These are phyloP conservation scores for Labeo catla DNA, from an alignment of 2,113 vertebrate species.

Conservation along the genomic window DNA sequence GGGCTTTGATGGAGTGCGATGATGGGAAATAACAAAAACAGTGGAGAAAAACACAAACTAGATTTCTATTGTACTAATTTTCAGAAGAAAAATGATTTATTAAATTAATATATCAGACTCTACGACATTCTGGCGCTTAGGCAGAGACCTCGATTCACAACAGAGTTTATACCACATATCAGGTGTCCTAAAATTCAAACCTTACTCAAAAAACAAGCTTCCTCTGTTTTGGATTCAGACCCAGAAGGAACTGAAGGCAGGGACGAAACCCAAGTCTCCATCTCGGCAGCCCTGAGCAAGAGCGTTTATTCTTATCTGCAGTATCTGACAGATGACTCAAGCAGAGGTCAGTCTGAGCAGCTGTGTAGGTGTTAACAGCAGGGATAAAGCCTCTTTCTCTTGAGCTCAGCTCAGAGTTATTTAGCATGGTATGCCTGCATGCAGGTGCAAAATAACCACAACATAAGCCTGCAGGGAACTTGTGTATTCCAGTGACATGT, in stretches of 20 bases:
- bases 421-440: conserved; percentile 16
- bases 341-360: conserved; percentile 25
- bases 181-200: neutral
- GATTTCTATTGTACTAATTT: neutral
- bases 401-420: neutral
- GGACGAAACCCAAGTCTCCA: conserved; percentile 4
- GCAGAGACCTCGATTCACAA: neutral
- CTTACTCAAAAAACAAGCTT: neutral
- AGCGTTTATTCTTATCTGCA: conserved; percentile 8
- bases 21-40: neutral
- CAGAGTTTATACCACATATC: neutral
- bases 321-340: conserved; percentile 29
- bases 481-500: neutral
- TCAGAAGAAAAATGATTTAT: neutral
- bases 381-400: conserved; percentile 24
- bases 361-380: conserved; percentile 40
- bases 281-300: conserved; percentile 20
- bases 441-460: conserved; percentile 33
- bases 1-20: neutral
- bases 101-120: too few relatives aligned
- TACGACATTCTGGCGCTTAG: neutral
- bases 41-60: neutral
- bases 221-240: neutral
- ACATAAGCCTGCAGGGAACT: neutral
- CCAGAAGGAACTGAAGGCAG: neutral